Evolutionary conservation across 2,797 vertebrate genomes (phyloP).

Genomic region (Enteromius paludinosus): DNA sequence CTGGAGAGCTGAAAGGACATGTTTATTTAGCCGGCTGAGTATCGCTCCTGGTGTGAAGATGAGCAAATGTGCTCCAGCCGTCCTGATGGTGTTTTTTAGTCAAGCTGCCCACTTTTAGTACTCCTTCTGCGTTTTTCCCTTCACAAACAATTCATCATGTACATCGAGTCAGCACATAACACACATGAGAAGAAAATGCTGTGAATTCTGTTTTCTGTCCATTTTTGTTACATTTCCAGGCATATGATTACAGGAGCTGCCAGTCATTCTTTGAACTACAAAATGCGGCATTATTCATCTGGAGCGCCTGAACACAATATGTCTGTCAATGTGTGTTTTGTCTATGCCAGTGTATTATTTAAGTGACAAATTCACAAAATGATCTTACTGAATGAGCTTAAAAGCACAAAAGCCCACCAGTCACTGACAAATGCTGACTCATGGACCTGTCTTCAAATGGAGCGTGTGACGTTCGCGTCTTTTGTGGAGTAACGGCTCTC

Average conservation of each 20-base stretch:
- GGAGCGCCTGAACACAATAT: conserved; percentile 34
- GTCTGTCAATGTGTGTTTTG: conserved; percentile 49
- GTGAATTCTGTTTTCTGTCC: conserved; percentile 7
- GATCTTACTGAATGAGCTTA: conserved; percentile 54
- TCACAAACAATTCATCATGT: conserved; percentile 16
- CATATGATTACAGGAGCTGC: conserved; percentile 35
- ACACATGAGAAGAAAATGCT: conserved; percentile 17
- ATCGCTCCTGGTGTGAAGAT: conserved; percentile 65
- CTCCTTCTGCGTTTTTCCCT: conserved; percentile 21
- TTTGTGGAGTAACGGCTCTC: conserved; percentile 38
- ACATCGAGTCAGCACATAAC: conserved; percentile 5
- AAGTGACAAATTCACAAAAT: conserved; percentile 49
- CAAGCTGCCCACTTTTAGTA: conserved; percentile 15
- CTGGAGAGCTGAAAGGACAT: conserved; percentile 53
- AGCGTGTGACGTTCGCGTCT: conserved; percentile 19
- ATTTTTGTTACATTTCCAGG: conserved; percentile 24
- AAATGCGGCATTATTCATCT: conserved; percentile 43
- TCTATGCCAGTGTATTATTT: conserved; percentile 45
- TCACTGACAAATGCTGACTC: conserved; percentile 30
- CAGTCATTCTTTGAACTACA: conserved; percentile 34
- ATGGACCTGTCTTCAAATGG: conserved; percentile 19
- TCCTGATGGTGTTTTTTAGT: conserved; percentile 70
- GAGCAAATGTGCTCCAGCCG: conserved; percentile 71
- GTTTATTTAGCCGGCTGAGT: conserved; percentile 52
- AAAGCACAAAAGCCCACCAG: conserved; percentile 52